Percentiles rank a stretch among this genome's conserved stretches.
Evolutionary conservation across 1,140 invertebrate species (phyloP).

Genomic region (Psilanteris sp.): DNA sequence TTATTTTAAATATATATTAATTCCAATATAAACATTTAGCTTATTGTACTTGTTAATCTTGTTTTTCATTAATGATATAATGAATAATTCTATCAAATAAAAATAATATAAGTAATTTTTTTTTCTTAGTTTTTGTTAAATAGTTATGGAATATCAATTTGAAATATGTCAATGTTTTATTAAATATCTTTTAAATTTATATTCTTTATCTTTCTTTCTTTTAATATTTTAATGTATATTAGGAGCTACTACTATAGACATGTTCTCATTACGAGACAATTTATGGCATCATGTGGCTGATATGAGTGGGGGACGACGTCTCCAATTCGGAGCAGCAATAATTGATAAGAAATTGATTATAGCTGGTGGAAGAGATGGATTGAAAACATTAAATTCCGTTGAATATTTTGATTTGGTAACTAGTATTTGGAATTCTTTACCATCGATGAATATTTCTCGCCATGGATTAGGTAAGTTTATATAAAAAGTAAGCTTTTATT

Average conservation of each 20-base stretch:
- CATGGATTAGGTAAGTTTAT: constrained; percentile 91
- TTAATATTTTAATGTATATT: constrained; percentile 9
- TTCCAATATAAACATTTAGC: too few species aligned
- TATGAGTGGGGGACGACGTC: constrained; percentile 88
- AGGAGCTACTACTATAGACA: constrained; percentile 93
- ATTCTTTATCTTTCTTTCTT: not conserved
- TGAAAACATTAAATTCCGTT: constrained; percentile 94
- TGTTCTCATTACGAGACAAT: constrained; percentile 91
- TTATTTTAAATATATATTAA: too few species aligned
- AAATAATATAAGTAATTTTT: too few species aligned
- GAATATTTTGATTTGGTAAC: constrained; percentile 91
- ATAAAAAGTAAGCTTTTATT: too few species aligned
- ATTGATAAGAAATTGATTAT: constrained; percentile 90
- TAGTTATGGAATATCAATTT: too few species aligned
- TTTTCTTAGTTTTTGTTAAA: too few species aligned
- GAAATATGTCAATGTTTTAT: too few species aligned
- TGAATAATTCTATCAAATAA: too few species aligned
- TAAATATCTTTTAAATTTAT: too few species aligned
- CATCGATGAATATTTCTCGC: constrained; percentile 94
- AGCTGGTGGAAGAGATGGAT: constrained; percentile 94
- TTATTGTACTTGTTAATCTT: too few species aligned
- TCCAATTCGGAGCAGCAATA: constrained; percentile 95
- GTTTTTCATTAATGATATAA: too few species aligned
- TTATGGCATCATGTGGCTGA: constrained; percentile 88
- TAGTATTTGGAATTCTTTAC: constrained; percentile 88